Evolutionary conservation across 2,888 invertebrate species (phyloP).

Genomic region (Hyppa rectilinea): DNA sequence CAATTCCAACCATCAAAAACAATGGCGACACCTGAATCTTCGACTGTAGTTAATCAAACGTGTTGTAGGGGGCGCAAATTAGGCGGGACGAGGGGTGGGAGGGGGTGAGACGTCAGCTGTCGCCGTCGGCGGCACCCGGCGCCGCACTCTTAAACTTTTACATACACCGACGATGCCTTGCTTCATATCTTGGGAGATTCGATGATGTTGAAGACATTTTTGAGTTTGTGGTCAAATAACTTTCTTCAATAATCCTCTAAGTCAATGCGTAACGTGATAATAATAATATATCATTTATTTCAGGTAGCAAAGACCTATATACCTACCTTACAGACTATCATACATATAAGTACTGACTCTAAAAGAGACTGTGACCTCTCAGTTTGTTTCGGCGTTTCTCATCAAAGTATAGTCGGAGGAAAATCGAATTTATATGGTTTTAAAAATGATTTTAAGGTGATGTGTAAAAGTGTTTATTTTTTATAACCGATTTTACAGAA

Average conservation of each 20-base stretch:
- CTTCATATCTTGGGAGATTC: constrained; percentile 49
- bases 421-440: too few species aligned
- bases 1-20: constrained; percentile 38
- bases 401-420: too few species aligned
- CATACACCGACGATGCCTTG: constrained; percentile 46
- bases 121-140: constrained; percentile 53
- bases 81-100: constrained; percentile 24
- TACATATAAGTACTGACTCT: too few species aligned
- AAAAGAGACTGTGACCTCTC: too few species aligned
- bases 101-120: constrained; percentile 57
- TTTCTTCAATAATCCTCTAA: background rate
- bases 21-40: constrained; percentile 54
- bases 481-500: too few species aligned
- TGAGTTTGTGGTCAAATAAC: background rate
- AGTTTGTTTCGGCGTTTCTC: too few species aligned
- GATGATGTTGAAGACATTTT: constrained; percentile 34
- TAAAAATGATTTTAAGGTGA: too few species aligned
- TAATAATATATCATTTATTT: too few species aligned
- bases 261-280: background rate
- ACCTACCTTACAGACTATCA: too few species aligned
- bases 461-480: too few species aligned
- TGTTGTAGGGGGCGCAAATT: constrained; percentile 50
- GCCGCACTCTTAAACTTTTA: constrained; percentile 63
- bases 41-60: constrained; percentile 52
- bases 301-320: too few species aligned